Conservation (phyloP, 2,888 invertebrate species). For the Pandemis heparana region DNA sequence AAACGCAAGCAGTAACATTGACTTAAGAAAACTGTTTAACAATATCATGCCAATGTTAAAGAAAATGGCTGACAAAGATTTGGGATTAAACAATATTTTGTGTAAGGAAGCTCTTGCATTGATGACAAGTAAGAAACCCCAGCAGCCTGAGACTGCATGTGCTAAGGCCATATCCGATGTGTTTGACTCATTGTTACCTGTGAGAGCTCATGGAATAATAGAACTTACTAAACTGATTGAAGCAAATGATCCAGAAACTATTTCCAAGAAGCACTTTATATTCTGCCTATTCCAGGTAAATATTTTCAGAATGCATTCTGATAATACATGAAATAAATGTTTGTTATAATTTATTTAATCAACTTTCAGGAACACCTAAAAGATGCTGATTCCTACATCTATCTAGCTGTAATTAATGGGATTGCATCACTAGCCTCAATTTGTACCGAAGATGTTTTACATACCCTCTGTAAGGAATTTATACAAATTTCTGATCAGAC, state of each 20-base stretch:
- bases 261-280: constrained; percentile 88
- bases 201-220: constrained; percentile 92
- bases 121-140: constrained; percentile 56
- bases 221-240: constrained; percentile 90
- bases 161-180: constrained; percentile 88
- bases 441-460: constrained; percentile 89
- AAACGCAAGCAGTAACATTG: constrained; percentile 56
- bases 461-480: constrained; percentile 89
- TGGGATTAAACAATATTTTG: constrained; percentile 62
- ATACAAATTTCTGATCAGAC: constrained; percentile 59
- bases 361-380: constrained; percentile 88
- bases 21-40: constrained; percentile 55
- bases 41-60: constrained; percentile 64
- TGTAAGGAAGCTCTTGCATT: constrained; percentile 70
- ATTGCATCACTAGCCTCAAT: constrained; percentile 88
- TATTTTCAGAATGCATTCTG: constrained; percentile 45
- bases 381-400: constrained; percentile 93
- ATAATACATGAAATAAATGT: not conserved
- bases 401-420: constrained; percentile 91
- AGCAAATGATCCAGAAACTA: constrained; percentile 86
- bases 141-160: constrained; percentile 71
- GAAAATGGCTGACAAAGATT: constrained; percentile 57
- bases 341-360: not conserved
- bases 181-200: constrained; percentile 90
- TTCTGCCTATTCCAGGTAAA: constrained; percentile 90